Conservation (phyloP, 2,888 invertebrate genomes). For the Melanostoma scalare region DNA sequence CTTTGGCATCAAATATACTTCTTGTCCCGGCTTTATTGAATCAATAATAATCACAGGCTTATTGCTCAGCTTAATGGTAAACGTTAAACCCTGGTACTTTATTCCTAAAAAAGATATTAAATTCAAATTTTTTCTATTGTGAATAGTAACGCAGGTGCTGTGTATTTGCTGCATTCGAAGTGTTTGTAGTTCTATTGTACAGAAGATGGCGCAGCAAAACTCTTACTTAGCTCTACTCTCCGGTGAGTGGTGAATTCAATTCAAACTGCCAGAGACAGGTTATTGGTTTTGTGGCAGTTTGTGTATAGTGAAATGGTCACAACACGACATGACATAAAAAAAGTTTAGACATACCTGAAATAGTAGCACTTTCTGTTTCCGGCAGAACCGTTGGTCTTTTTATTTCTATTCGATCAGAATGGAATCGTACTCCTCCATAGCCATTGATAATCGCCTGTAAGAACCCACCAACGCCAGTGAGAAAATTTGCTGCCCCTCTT, state of each 20-base stretch:
- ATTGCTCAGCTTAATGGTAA: conserved; percentile 67
- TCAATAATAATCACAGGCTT: conserved; percentile 31
- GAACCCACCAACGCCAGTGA: conserved; percentile 86
- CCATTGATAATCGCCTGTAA: conserved; percentile 84
- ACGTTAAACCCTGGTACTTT: conserved; percentile 76
- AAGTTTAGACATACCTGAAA: conserved; percentile 80
- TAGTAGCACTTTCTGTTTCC: conserved; percentile 80
- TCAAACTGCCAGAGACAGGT: neutral
- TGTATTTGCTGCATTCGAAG: neutral
- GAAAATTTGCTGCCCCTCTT: conserved; percentile 84
- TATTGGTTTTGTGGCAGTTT: neutral
- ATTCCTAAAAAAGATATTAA: conserved; percentile 73
- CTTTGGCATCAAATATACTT: conserved; percentile 40
- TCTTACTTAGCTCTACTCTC: too few species aligned
- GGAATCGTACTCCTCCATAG: conserved; percentile 84
- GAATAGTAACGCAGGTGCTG: neutral
- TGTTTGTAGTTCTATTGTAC: neutral
- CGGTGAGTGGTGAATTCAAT: too few species aligned
- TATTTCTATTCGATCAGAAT: conserved; percentile 82
- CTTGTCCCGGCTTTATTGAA: conserved; percentile 17
- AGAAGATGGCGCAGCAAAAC: conserved; percentile 18
- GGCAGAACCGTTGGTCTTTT: conserved; percentile 82
- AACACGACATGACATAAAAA: neutral
- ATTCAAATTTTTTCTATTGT: neutral
- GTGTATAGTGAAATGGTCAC: neutral